Conservation (phyloP, 2,113 vertebrate species). For the Numenius arquata region DNA sequence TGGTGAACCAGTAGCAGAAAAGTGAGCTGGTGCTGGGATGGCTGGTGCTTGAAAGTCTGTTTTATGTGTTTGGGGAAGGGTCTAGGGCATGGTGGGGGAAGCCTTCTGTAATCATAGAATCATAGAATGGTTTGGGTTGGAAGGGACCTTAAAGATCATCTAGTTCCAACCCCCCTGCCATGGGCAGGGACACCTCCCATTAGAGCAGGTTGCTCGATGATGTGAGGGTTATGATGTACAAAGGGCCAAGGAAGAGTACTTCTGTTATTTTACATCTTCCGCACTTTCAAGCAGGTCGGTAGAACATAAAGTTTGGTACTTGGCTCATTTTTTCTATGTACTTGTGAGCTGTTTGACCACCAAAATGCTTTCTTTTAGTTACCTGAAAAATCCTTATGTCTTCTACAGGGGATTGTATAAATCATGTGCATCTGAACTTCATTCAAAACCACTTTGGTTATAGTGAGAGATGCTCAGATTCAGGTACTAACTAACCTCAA, state of each 20-base stretch:
- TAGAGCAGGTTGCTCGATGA: too few relatives aligned
- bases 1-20: not conserved
- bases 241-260: not conserved
- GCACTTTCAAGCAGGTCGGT: not conserved
- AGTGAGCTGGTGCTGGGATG: accelerated
- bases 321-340: not conserved
- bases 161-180: too few relatives aligned
- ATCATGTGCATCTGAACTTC: not conserved
- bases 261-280: not conserved
- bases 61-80: not conserved
- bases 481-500: not conserved
- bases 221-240: not conserved
- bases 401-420: not conserved
- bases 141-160: too few relatives aligned
- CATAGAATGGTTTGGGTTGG: too few relatives aligned
- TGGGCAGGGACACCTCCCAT: too few relatives aligned
- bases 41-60: not conserved
- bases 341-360: not conserved
- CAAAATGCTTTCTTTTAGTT: not conserved
- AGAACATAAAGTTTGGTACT: not conserved
- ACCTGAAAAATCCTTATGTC: not conserved
- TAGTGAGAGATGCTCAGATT: not conserved
- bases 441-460: not conserved
- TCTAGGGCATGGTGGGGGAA: not conserved
- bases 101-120: not conserved